Conservation (phyloP, 1,140 invertebrate genomes). For the Delia radicum region DNA sequence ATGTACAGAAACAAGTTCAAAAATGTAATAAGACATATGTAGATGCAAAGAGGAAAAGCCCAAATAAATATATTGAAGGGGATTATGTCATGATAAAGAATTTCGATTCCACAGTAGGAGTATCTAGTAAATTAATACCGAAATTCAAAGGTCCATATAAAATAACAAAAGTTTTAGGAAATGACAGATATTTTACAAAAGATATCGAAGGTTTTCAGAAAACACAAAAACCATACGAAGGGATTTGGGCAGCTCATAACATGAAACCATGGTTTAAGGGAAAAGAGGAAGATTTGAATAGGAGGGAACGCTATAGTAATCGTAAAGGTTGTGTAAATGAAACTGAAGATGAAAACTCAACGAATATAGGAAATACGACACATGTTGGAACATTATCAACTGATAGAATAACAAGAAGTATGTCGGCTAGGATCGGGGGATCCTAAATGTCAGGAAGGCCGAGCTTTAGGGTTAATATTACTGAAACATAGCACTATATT, state of each 20-base stretch:
- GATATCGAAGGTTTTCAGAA: neutral
- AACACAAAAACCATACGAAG: neutral
- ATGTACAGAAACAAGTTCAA: neutral
- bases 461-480: no score
- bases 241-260: neutral
- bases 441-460: no score
- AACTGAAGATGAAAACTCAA: no score
- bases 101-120: conserved; percentile 36
- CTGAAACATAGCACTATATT: no score
- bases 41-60: conserved; percentile 19
- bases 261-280: neutral
- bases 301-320: no score
- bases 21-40: neutral
- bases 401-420: no score
- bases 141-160: conserved; percentile 43
- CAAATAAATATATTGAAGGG: conserved; percentile 31
- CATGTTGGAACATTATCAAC: no score
- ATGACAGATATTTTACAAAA: neutral
- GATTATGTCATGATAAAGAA: conserved; percentile 41
- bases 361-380: no score
- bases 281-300: no score
- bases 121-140: conserved; percentile 34
- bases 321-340: no score
- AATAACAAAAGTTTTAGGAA: neutral
- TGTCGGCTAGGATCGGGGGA: no score